Conservation (phyloP, 1,140 invertebrate species). For the Caenorhabditis tropicalis region DNA sequence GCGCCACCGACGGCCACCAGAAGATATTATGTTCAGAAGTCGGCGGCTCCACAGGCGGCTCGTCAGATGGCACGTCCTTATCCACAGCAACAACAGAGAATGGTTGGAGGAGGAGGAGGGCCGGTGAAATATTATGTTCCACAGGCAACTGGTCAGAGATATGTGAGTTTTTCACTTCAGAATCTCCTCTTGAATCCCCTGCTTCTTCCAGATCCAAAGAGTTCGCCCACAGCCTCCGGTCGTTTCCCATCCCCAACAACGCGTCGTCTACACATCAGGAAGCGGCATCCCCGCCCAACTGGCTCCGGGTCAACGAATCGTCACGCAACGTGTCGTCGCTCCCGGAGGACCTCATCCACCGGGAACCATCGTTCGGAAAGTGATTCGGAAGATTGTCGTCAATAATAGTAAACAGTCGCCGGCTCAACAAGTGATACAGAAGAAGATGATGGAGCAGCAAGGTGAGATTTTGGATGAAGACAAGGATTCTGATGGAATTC, state of each 20-base stretch:
- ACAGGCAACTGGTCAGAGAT: neutral
- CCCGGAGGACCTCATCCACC: neutral
- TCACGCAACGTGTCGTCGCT: neutral
- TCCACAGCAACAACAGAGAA: neutral
- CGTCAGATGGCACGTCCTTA: neutral
- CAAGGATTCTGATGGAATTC: too few relatives aligned
- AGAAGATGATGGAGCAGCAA: slow-evolving; percentile 34
- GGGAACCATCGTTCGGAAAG: neutral
- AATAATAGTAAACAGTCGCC: neutral
- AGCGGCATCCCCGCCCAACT: neutral
- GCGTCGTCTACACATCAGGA: neutral
- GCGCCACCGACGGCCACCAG: neutral
- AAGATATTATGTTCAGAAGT: slow-evolving; percentile 24
- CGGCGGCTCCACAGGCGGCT: neutral
- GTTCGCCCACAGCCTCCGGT: neutral
- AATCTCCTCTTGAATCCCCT: neutral
- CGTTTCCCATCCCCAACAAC: neutral
- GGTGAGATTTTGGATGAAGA: neutral
- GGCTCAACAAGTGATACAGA: slow-evolving; percentile 23
- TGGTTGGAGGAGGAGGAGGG: neutral
- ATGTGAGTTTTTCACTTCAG: neutral
- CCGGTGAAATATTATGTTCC: slow-evolving; percentile 19
- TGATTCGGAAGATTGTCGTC: slow-evolving; percentile 11
- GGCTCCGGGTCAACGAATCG: neutral
- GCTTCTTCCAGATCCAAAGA: neutral